Evolutionary conservation across 2,113 vertebrate species (phyloP).

Genomic region (Camarhynchus parvulus): DNA sequence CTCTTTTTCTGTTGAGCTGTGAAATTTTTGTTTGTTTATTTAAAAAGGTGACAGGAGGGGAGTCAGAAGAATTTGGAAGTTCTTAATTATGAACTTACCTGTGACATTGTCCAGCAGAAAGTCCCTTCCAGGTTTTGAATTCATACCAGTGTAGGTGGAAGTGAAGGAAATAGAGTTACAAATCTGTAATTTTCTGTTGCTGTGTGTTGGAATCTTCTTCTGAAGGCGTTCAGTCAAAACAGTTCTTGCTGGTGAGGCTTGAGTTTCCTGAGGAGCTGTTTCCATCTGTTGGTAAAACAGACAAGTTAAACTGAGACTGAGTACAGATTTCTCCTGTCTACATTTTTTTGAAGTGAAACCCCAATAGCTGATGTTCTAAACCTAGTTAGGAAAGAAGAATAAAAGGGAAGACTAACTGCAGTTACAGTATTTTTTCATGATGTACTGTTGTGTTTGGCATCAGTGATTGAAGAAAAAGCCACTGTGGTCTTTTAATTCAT

Average conservation of each 20-base stretch:
- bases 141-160: not conserved
- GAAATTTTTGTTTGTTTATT: not conserved
- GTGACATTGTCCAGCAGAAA: not conserved
- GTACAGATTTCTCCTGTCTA: not conserved
- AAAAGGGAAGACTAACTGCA: not conserved
- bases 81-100: not conserved
- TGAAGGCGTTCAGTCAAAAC: not conserved
- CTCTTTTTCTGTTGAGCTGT: not conserved
- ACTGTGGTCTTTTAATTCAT: rapidly evolving
- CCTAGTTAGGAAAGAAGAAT: no score
- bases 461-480: not conserved
- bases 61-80: not conserved
- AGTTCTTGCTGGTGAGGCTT: not conserved
- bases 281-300: not conserved
- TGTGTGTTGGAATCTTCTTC: not conserved
- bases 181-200: not conserved
- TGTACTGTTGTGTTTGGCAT: not conserved
- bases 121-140: not conserved
- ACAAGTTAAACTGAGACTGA: not conserved
- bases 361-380: not conserved
- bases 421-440: not conserved
- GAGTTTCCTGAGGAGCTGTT: conserved; percentile 3
- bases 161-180: not conserved
- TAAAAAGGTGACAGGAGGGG: not conserved
- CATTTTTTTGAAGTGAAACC: not conserved